Evolutionary conservation across 2,113 vertebrate species (phyloP), one percentile per base, ranked within the genome.

Genomic region (Podarcis muralis): DNA sequence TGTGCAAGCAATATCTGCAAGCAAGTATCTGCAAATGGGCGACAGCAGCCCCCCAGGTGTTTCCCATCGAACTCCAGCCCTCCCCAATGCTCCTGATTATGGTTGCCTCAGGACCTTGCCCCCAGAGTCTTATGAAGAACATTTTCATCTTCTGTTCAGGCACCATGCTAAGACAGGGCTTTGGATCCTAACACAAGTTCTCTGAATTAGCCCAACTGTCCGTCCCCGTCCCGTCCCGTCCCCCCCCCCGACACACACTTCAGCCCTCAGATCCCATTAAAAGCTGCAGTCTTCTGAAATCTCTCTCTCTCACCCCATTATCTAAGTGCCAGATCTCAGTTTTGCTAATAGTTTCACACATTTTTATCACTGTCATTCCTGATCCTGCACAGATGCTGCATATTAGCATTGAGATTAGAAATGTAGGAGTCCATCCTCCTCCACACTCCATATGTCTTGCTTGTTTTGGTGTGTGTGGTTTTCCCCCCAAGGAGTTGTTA

Each of bases 381-480:
- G 18, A 91, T 79, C 87, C 91, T 0, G 88, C 92, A 83, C 94
- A 91, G 93, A 94, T 94, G 94, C 94, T 79, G 80, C 32, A 62
- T 7, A 3, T 90, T 92, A 5, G 82, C 88, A 93, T 93, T 71
- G 89, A 94, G 94, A 92, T 94, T 89, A 80, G 92, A 90, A 88
- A 92, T 3, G 95, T 95, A 91, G 95, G 95, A 94, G 94, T 93
- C 15, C 0, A 86, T 87, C 91, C 94, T 95, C 95, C 94, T 95
- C 95, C 94, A 69, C 94, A 94, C 91, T 93, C 89, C 95, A 95
- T 94, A 95, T 96, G 95, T 88, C 85, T 94, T 0, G 74, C 75
- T 91, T 90, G 76, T 81, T 90, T 90, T 84, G 92, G 1, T 0
- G 35, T 66, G 0, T 12, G 11, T 13, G 4, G 18, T 4, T 27